Base-by-base conservation (phyloP, 2,888 invertebrate genomes). In the Temnothorax rugatulus region DNA sequence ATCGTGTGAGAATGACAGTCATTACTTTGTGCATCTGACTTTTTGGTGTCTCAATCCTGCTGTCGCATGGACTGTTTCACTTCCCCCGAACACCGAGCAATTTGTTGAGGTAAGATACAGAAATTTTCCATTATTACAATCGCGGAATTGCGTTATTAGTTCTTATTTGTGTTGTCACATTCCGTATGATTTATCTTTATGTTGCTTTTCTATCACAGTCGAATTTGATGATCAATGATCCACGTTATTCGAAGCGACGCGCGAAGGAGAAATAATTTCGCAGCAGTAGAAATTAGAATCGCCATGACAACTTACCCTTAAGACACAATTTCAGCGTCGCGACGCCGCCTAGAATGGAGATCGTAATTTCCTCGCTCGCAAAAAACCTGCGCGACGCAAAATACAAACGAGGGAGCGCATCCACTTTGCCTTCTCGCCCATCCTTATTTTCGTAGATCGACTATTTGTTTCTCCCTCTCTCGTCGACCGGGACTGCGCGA, bases 371-470 rank as follows among this genome's bases (percentile, higher is more conserved):
- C 21, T 59, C 44, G 34, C 44, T 71, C 44, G 21, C 54, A 9
- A 77, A 29, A 11, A n/a, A 68, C n/a, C 21, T 9, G 44, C 25
- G 66, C 44, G 77, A 57, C 44, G 44, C 71, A 34, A 79, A 69
- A 79, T 79, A 57, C 57, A 79, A 79, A 63, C 63, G 63, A 75
- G 63, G 63, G 15, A 63, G n/a, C 34, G 44, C 44, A 13, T 5
- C 11, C 21, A 25, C 79, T 34, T 68, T 29, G 3, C 8, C 54
- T 54, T 54, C 47, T 29, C 69, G 21, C 44, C 21, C 11, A 64
- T 13, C 25, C 50, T 64, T 75, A 41, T 25, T 77, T 69, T 79
- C 57, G 34, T 21, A 47, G 73, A 57, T 34, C 21, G 13, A 21
- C 54, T 76, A 41, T 68, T 76, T 66, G 41, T 41, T 41, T 69